These are phyloP conservation scores for Diadromus collaris DNA, from an alignment of 2,888 invertebrate species.

Conservation along the genomic window DNA sequence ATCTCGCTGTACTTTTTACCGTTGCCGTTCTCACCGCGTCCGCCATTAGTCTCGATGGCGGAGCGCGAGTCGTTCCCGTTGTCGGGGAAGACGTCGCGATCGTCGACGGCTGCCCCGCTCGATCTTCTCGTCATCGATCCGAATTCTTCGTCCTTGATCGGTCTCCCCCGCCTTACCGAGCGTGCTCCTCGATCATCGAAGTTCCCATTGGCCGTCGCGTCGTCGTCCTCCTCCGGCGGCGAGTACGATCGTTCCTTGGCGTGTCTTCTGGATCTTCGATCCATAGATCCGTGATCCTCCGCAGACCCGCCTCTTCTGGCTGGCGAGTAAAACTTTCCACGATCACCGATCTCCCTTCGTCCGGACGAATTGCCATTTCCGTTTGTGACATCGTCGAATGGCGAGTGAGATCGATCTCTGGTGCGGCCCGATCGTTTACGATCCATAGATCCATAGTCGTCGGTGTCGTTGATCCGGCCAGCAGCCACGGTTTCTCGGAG, in stretches of 20 bases:
- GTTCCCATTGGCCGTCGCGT: slow-evolving; percentile 37
- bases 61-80: slow-evolving; percentile 29
- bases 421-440: slow-evolving; percentile 44
- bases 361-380: slow-evolving; percentile 38
- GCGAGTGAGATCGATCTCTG: slow-evolving; percentile 59
- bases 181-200: slow-evolving; percentile 10
- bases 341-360: neutral
- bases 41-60: slow-evolving; percentile 28
- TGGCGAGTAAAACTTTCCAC: slow-evolving; percentile 34
- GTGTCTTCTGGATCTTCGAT: slow-evolving; percentile 61
- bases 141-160: slow-evolving; percentile 28
- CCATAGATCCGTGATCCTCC: slow-evolving; percentile 38
- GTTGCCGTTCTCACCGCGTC: slow-evolving; percentile 45
- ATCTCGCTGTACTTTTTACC: slow-evolving; percentile 59
- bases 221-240: slow-evolving; percentile 49
- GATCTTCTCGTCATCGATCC: slow-evolving; percentile 38
- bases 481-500: slow-evolving; percentile 10
- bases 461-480: slow-evolving; percentile 20
- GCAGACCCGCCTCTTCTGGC: slow-evolving; percentile 18
- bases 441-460: slow-evolving; percentile 45
- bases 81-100: slow-evolving; percentile 25
- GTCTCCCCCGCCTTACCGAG: slow-evolving; percentile 26
- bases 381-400: slow-evolving; percentile 29
- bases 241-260: slow-evolving; percentile 57
- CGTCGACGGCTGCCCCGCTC: slow-evolving; percentile 16